phyloP scores from a whole-genome alignment of 2,888 invertebrate species.

The Plebejus anna region DNA sequence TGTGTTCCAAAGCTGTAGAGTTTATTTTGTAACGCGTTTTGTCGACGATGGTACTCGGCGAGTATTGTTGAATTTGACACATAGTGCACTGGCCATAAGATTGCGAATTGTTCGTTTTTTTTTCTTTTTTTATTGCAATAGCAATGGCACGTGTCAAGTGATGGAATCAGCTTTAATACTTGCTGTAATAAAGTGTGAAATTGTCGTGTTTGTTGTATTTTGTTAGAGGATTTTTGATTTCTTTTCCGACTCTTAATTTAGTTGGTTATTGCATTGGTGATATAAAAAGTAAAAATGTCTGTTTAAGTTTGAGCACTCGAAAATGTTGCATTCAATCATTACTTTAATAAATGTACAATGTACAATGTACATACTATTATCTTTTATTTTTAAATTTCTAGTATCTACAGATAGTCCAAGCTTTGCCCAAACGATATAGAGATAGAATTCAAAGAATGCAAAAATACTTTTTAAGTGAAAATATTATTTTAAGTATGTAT shows the following conservation, averaged over 20 bases:
- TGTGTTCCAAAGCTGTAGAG: slow-evolving; percentile 3
- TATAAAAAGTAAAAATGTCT: too few relatives aligned
- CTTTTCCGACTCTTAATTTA: background rate
- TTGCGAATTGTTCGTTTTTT: slow-evolving; percentile 48
- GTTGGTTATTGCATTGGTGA: too few relatives aligned
- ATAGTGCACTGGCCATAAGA: slow-evolving; percentile 42
- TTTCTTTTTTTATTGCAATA: slow-evolving; percentile 68
- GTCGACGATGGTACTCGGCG: background rate
- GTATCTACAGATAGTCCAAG: too few relatives aligned
- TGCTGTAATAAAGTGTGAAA: slow-evolving; percentile 80
- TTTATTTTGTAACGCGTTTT: slow-evolving; percentile 11
- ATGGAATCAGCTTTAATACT: slow-evolving; percentile 77
- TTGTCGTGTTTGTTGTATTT: slow-evolving; percentile 76
- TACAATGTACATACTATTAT: too few relatives aligned
- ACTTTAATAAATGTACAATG: too few relatives aligned
- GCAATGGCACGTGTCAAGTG: slow-evolving; percentile 75
- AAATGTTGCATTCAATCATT: background rate
- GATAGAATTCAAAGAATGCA: too few relatives aligned
- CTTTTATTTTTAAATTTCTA: too few relatives aligned
- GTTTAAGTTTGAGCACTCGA: too few relatives aligned
- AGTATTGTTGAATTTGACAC: slow-evolving; percentile 19
- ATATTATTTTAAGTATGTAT: too few relatives aligned
- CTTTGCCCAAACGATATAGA: too few relatives aligned
- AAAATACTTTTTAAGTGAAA: too few relatives aligned
- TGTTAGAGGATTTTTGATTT: slow-evolving; percentile 11